A percentile compares a stretch with the other conserved stretches of the same genome.
Evolutionary conservation across 2,113 vertebrate species (phyloP).

Genomic region (Mungos mungo): DNA sequence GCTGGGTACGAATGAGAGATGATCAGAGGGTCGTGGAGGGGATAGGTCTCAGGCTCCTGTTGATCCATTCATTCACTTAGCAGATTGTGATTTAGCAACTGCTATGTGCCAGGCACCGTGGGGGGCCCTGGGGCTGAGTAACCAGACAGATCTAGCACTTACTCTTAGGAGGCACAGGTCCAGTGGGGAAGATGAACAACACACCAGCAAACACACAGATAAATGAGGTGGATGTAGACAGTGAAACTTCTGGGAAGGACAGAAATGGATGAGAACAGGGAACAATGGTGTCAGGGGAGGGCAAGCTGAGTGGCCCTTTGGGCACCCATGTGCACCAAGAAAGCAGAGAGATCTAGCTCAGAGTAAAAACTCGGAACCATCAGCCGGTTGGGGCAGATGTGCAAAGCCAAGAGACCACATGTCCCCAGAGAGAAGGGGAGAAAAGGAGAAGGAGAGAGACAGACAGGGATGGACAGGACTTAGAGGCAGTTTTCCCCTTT

Average conservation of each 20-base stretch:
- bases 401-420: background rate
- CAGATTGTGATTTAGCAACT: background rate
- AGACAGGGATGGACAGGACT: background rate
- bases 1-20: background rate
- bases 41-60: background rate
- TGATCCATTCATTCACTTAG: background rate
- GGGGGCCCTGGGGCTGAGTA: background rate
- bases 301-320: background rate
- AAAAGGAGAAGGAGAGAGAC: background rate
- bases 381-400: background rate
- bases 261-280: background rate
- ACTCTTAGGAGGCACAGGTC: background rate
- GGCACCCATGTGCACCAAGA: rapidly evolving
- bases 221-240: background rate
- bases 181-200: background rate
- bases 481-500: background rate
- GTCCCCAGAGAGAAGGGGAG: background rate
- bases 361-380: background rate
- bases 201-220: background rate
- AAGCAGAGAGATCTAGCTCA: background rate
- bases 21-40: too few species aligned
- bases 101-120: rapidly evolving
- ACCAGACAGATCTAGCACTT: background rate
- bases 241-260: background rate
- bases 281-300: background rate